A percentile compares a stretch with the other conserved stretches of the same genome.
Conservation (phyloP, 2,113 vertebrate genomes). For the Zootoca vivipara region DNA sequence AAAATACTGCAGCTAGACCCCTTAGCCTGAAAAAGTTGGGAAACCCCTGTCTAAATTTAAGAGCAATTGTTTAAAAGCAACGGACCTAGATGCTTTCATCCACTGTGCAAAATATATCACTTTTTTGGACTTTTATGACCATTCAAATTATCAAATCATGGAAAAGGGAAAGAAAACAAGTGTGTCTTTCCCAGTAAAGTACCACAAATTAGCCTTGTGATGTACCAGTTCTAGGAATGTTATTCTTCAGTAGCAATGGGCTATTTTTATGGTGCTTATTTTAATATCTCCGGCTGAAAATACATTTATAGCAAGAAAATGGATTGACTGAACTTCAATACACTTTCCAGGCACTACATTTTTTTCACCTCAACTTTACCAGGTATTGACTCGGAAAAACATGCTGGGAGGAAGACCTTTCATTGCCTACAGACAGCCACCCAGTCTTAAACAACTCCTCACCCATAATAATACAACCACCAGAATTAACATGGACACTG, state of each 20-base stretch:
- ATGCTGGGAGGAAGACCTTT: no score
- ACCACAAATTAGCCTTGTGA: constrained; percentile 10
- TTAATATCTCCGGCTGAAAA: constrained; percentile 7
- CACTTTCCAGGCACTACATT: constrained; percentile 3
- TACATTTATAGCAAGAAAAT: neutral
- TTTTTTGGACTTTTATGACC: neutral
- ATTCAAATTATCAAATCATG: neutral
- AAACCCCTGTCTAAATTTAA: neutral
- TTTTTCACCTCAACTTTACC: neutral
- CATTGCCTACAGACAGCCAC: no score
- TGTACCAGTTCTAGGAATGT: neutral
- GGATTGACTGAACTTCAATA: neutral
- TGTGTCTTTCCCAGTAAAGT: constrained; percentile 15
- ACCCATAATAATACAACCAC: no score
- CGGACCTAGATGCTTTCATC: neutral
- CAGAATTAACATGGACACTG: no score
- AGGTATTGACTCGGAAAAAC: neutral
- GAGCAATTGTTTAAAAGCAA: neutral
- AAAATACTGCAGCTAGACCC: no score
- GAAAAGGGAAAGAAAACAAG: neutral
- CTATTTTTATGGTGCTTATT: neutral
- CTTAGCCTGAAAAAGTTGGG: no score
- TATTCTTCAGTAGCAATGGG: neutral
- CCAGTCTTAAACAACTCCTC: no score
- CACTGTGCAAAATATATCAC: neutral